Percentiles rank a stretch among this genome's conserved stretches.
phyloP scores from a whole-genome alignment of 2,888 invertebrate species.

The Phytoseiulus persimilis region DNA sequence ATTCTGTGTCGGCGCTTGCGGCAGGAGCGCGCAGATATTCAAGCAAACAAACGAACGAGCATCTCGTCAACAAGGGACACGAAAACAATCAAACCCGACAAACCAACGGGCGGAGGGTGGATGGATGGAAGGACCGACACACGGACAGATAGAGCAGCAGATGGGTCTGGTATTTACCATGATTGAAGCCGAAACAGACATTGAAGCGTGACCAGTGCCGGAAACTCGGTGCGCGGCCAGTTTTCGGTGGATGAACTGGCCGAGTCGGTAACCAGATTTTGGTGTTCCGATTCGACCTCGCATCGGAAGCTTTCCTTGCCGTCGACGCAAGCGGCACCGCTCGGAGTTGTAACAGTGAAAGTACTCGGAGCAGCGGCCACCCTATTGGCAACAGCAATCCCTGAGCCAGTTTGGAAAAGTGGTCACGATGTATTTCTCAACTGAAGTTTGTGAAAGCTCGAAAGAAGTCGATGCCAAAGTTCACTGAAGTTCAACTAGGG shows the following conservation, averaged over 20 bases:
- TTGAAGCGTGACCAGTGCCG: constrained; percentile 5
- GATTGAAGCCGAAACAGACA: neutral
- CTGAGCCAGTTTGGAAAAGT: neutral
- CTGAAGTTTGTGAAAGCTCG: neutral
- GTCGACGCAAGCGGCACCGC: neutral
- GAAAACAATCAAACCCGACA: neutral
- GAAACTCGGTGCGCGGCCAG: neutral
- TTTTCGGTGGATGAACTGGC: neutral
- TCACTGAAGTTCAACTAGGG: neutral
- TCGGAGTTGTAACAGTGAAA: neutral
- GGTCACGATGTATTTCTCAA: neutral
- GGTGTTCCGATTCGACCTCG: neutral
- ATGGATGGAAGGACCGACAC: neutral
- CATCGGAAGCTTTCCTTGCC: neutral
- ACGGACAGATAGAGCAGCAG: neutral
- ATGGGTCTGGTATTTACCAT: neutral
- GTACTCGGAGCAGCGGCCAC: neutral
- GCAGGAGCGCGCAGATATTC: neutral
- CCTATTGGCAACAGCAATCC: neutral
- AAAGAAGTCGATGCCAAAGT: neutral
- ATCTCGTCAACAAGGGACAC: neutral
- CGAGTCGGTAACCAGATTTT: neutral
- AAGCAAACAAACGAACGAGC: neutral
- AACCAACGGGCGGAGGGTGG: neutral
- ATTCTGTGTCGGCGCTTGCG: neutral